Percentiles rank a stretch among this genome's conserved stretches.
phyloP scores from a whole-genome alignment of 2,888 invertebrate species.

The Pteria penguin region DNA sequence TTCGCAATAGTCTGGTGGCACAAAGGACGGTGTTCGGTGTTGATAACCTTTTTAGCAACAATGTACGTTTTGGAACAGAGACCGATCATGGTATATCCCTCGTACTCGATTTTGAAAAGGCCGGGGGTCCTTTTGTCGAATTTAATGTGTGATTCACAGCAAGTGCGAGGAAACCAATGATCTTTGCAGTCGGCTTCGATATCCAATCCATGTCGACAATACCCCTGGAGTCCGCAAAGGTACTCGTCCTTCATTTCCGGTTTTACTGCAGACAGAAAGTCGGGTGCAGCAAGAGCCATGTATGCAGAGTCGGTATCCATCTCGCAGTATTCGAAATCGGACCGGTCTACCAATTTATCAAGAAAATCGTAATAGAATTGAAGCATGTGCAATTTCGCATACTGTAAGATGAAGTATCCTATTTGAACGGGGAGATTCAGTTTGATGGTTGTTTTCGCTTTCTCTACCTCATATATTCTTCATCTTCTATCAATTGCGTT shows the following conservation, averaged over 20 bases:
- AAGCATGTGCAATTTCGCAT: conserved; percentile 56
- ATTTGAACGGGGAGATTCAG: conserved; percentile 54
- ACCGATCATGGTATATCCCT: conserved; percentile 28
- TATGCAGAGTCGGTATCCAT: no score
- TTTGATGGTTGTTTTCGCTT: conserved; percentile 41
- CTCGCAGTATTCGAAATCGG: no score
- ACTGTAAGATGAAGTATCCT: conserved; percentile 55
- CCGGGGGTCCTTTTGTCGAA: conserved; percentile 28
- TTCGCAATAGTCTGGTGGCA: neutral
- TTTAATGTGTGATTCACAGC: conserved; percentile 29
- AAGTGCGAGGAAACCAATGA: conserved; percentile 45
- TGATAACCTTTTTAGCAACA: neutral
- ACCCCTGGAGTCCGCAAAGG: neutral
- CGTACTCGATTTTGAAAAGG: no score
- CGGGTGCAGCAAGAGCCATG: no score
- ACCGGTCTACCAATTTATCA: no score
- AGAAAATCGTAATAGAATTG: conserved; percentile 56
- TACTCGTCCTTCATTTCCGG: no score
- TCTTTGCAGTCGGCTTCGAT: no score
- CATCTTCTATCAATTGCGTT: conserved; percentile 35
- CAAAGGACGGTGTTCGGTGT: conserved; percentile 13
- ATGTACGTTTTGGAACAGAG: conserved; percentile 33
- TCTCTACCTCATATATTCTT: conserved; percentile 38
- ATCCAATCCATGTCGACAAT: conserved; percentile 15
- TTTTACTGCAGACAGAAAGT: no score